Evolutionary conservation across 2,797 vertebrate genomes (phyloP), one percentile per base, ranked within the genome.

Genomic region (Notolabrus celidotus): DNA sequence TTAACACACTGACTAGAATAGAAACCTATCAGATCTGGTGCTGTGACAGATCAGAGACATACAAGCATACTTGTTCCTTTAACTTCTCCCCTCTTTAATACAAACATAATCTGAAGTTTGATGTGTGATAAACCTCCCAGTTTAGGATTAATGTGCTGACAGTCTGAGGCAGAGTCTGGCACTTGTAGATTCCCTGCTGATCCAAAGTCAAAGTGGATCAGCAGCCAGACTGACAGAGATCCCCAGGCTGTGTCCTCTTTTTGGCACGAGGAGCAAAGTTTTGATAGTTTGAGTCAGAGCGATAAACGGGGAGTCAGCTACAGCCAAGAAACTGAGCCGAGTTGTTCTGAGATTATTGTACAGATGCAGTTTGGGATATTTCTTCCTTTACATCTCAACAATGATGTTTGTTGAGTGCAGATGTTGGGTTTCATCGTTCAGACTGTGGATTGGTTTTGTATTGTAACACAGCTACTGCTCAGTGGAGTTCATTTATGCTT

Each of bases 151-250:
- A 65, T 15, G 27, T 16, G 27, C 17, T 62, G 25, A 9, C 54
- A 42, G 29, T 38, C 36, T 49, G 55, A 65, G 8, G 42, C 39
- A 16, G 31, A 45, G 47, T 66, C 66, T 59, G 72, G 59, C 80
- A 60, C 67, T 64, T 61, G 45, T 36, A 29, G 64, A 65, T 55
- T 23, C 17, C 23, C 50, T 38, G 20, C 61, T 71, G 51, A 83
- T 82, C 52, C n/a, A 16, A 38, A 47, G 74, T 84, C 68, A 67
- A 31, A 45, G 79, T 63, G 57, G 83, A 63, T 83, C 79, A 72
- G 64, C 45, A 60, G 57, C 38, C 74, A 33, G 65, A 39, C 55
- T 57, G 74, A 54, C 77, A 61, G 50, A 61, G 77, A 67, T 77
- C 74, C 71, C 33, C 4, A 66, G 66, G 49, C 71, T 12, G 34